These are phyloP conservation scores for Sus scrofa DNA, from an alignment of 2,113 vertebrate genomes.

Conservation along the genomic window T2T-Sscrofa CM000813.6:67241001-67241500, in stretches of 20 bases:
- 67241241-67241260: not conserved
- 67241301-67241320: not conserved
- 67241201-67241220: not conserved
- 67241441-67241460: not conserved
- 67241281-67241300: constrained; percentile 12
- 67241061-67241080: no score
- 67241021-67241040: no score
- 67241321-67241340: not conserved
- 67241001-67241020: no score
- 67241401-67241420: not conserved
- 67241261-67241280: constrained; percentile 22
- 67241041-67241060: no score
- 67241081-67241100: no score
- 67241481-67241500: not conserved
- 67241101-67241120: not conserved
- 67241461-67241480: not conserved
- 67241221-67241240: not conserved
- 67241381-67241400: not conserved
- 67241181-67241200: not conserved
- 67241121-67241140: not conserved
- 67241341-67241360: not conserved
- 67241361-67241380: not conserved
- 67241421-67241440: not conserved
- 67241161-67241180: not conserved
- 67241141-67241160: not conserved